Evolutionary conservation across 1,140 invertebrate genomes (phyloP).

Genomic region (Neotoxoptera formosana): DNA sequence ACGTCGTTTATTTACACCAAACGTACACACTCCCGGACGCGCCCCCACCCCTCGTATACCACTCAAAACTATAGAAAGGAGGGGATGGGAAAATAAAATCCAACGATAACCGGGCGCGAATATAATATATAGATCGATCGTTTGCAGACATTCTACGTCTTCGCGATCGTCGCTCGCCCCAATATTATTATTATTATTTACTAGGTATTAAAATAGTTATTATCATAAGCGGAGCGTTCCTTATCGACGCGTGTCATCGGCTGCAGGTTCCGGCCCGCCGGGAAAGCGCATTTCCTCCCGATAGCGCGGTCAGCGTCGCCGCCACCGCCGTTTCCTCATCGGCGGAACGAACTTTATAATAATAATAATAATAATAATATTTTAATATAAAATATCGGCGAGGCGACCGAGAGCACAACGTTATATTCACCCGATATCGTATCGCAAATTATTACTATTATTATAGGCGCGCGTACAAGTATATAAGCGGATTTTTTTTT

Average conservation of each 20-base stretch:
- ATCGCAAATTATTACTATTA: background rate
- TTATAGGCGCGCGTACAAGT: background rate
- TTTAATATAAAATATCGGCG: background rate
- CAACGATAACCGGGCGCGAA: background rate
- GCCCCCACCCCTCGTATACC: background rate
- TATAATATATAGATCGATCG: background rate
- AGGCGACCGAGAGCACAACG: background rate
- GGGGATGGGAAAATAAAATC: background rate
- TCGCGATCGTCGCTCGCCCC: background rate
- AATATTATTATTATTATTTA: background rate
- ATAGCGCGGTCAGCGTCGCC: background rate
- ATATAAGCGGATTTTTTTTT: background rate
- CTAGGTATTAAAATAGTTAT: background rate
- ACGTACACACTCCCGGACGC: background rate
- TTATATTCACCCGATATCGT: background rate
- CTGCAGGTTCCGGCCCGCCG: background rate
- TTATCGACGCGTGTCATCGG: conserved; percentile 36
- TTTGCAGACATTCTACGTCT: background rate
- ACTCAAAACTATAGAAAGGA: too few relatives aligned
- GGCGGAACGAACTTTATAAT: background rate
- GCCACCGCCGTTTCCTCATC: background rate
- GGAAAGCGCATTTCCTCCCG: background rate
- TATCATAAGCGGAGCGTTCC: background rate
- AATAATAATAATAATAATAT: background rate
- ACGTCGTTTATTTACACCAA: background rate